phyloP scores from a whole-genome alignment of 2,888 invertebrate species.

The Lithophane ornitopus region DNA sequence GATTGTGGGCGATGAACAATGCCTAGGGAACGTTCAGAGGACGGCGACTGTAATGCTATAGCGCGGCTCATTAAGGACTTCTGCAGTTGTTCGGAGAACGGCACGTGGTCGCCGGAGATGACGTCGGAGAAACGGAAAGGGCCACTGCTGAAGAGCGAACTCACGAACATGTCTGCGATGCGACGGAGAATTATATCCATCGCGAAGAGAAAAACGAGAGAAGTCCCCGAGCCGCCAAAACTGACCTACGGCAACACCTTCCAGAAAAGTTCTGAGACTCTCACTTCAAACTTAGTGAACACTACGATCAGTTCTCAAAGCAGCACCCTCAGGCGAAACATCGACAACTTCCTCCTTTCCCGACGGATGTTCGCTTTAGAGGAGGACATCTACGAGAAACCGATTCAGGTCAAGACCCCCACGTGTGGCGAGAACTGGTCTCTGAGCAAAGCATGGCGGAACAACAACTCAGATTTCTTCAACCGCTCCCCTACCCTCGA shows the following conservation, averaged over 20 bases:
- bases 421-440: slow-evolving; percentile 89
- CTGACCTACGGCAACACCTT: slow-evolving; percentile 71
- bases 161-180: slow-evolving; percentile 88
- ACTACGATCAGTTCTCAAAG: slow-evolving; percentile 84
- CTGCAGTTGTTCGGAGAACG: slow-evolving; percentile 89
- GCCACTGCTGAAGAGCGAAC: slow-evolving; percentile 85
- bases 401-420: slow-evolving; percentile 83
- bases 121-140: slow-evolving; percentile 83
- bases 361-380: slow-evolving; percentile 84
- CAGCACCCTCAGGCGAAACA: slow-evolving; percentile 84
- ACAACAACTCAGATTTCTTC: slow-evolving; percentile 82
- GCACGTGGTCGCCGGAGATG: slow-evolving; percentile 89
- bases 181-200: slow-evolving; percentile 84
- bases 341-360: slow-evolving; percentile 84
- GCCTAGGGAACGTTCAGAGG: slow-evolving; percentile 82
- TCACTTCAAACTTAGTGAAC: slow-evolving; percentile 84
- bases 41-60: slow-evolving; percentile 86
- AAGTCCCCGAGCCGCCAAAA: slow-evolving; percentile 80
- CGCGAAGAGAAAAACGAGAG: slow-evolving; percentile 82
- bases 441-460: slow-evolving; percentile 87
- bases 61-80: slow-evolving; percentile 87
- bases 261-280: slow-evolving; percentile 78
- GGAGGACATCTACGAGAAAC: slow-evolving; percentile 87
- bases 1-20: slow-evolving; percentile 74
- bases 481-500: slow-evolving; percentile 78